Conservation (phyloP, 2,797 vertebrate species). For the Gymnopithys bicolor region DNA sequence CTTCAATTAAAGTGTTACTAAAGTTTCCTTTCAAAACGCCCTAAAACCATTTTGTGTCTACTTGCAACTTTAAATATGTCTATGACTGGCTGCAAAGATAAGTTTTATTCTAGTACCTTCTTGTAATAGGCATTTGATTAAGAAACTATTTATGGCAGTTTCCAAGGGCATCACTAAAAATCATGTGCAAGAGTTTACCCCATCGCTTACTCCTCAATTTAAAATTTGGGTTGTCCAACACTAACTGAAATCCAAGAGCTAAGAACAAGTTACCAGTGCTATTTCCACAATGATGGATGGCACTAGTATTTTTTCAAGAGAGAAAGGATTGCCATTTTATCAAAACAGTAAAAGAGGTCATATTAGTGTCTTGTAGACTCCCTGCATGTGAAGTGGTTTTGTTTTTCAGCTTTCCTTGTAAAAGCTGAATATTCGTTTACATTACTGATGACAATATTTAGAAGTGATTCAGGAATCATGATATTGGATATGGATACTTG, state of each 20-base stretch:
- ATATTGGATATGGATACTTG: background rate
- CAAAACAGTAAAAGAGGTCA: background rate
- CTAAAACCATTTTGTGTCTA: background rate
- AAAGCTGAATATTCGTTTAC: background rate
- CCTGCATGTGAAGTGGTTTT: background rate
- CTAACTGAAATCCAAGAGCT: background rate
- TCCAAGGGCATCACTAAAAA: constrained; percentile 6
- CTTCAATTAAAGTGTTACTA: constrained; percentile 15
- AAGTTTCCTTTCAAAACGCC: constrained; percentile 9
- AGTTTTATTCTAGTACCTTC: background rate
- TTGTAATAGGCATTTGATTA: background rate
- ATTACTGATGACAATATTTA: background rate
- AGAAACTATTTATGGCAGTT: background rate
- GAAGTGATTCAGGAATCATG: background rate
- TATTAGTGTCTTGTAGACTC: background rate
- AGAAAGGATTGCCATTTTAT: background rate
- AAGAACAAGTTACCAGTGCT: background rate
- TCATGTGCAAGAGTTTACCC: background rate
- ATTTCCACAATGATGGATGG: accelerated
- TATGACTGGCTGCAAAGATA: background rate
- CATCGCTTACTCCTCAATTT: background rate
- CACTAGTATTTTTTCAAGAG: background rate
- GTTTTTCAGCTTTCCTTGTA: background rate
- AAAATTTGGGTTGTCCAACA: background rate
- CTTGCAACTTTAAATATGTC: background rate